Conservation (phyloP, 2,888 invertebrate genomes). For the Drosophila kuntzei region DNA sequence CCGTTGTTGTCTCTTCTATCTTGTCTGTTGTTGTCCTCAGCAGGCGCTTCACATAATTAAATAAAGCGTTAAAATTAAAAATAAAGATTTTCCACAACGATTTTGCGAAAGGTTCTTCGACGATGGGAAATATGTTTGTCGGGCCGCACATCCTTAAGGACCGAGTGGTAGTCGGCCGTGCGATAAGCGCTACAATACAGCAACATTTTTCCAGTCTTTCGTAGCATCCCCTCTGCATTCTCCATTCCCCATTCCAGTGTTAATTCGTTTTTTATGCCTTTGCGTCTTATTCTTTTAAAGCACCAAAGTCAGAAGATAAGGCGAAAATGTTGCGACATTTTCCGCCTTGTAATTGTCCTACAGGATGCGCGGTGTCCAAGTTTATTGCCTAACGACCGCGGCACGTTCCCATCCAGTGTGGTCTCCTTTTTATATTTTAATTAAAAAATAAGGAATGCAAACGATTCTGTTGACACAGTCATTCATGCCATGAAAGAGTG, state of each 20-base stretch:
- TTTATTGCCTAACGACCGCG: slow-evolving; percentile 84
- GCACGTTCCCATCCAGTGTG: slow-evolving; percentile 62
- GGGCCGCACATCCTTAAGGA: slow-evolving; percentile 43
- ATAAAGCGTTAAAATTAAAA: slow-evolving; percentile 83
- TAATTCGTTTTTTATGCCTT: slow-evolving; percentile 70
- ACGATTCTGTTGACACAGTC: slow-evolving; percentile 50
- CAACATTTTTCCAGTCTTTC: slow-evolving; percentile 35
- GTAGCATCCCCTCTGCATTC: slow-evolving; percentile 11
- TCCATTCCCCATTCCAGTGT: slow-evolving; percentile 20
- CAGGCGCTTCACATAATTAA: slow-evolving; percentile 79
- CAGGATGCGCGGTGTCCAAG: slow-evolving; percentile 72
- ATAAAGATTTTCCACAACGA: slow-evolving; percentile 70
- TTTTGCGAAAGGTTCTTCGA: slow-evolving; percentile 39
- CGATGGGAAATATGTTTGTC: slow-evolving; percentile 67
- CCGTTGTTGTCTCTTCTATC: neutral
- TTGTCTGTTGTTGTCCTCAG: slow-evolving; percentile 57
- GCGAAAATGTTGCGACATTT: slow-evolving; percentile 76
- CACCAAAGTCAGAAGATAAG: slow-evolving; percentile 63
- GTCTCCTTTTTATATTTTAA: slow-evolving; percentile 62
- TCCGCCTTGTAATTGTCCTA: slow-evolving; percentile 69
- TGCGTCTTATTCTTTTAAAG: slow-evolving; percentile 61
- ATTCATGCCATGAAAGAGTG: slow-evolving; percentile 5
- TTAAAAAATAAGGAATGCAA: slow-evolving; percentile 59
- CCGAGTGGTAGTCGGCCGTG: slow-evolving; percentile 18
- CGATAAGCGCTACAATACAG: slow-evolving; percentile 55